These are phyloP conservation scores for Ibycter americanus DNA, from an alignment of 2,797 vertebrate species.

Conservation along the genomic window DNA sequence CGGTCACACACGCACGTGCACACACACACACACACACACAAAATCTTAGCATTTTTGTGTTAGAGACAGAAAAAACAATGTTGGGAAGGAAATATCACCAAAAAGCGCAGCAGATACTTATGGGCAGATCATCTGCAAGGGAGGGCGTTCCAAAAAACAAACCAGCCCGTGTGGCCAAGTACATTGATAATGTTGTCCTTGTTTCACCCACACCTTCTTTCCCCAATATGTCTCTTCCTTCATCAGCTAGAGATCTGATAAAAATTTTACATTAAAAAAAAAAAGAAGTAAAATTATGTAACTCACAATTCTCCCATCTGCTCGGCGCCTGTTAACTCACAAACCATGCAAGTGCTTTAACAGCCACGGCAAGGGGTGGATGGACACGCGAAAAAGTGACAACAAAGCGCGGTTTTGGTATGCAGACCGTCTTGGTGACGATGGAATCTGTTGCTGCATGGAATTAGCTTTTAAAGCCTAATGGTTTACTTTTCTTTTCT, in stretches of 20 bases:
- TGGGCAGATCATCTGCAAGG: slow-evolving; percentile 40
- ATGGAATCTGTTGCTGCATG: neutral
- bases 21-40: no score
- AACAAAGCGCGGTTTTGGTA: neutral
- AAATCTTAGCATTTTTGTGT: neutral
- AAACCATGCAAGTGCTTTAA: neutral
- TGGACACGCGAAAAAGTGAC: neutral
- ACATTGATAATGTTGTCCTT: slow-evolving; percentile 29
- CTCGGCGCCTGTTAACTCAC: neutral
- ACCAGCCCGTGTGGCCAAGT: slow-evolving; percentile 21
- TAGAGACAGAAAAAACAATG: slow-evolving; percentile 18
- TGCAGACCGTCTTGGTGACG: neutral
- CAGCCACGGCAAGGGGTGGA: neutral
- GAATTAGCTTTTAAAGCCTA: neutral
- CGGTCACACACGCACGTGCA: neutral
- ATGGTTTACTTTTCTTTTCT: neutral
- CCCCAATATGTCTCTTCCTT: slow-evolving; percentile 29
- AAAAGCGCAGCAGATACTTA: slow-evolving; percentile 44
- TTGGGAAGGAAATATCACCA: slow-evolving; percentile 11
- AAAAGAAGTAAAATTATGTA: neutral
- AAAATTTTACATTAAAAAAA: neutral
- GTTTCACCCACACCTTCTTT: slow-evolving; percentile 47
- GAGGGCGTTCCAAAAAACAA: slow-evolving; percentile 34
- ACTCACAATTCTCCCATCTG: slow-evolving; percentile 23
- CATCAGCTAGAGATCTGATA: neutral